A percentile compares a stretch with the other conserved stretches of the same genome.
These are phyloP conservation scores for Lanius collurio DNA, from an alignment of 2,113 vertebrate genomes.

Conservation along the genomic window DNA sequence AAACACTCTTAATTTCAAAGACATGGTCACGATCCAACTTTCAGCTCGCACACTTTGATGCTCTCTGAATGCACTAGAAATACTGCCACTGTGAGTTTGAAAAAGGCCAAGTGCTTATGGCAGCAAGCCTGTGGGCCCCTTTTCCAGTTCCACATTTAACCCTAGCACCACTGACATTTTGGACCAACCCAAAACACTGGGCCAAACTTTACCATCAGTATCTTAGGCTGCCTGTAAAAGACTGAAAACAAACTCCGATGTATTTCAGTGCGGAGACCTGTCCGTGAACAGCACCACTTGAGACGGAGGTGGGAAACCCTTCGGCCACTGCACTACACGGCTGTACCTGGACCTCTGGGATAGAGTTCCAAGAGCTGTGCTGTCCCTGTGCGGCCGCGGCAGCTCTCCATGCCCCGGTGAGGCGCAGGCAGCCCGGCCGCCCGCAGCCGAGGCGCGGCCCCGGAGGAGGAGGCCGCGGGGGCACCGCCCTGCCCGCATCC, in stretches of 20 bases:
- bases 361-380: not conserved
- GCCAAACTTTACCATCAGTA: not conserved
- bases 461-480: not conserved
- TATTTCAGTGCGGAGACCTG: not conserved
- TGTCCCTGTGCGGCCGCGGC: not conserved
- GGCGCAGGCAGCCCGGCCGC: not conserved
- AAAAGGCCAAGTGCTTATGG: not conserved
- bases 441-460: not conserved
- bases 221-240: not conserved
- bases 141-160: not conserved
- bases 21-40: not conserved
- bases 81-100: not conserved
- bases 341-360: not conserved
- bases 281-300: not conserved
- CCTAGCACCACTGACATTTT: rapidly evolving
- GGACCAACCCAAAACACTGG: not conserved
- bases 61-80: not conserved
- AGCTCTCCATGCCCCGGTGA: too few relatives aligned
- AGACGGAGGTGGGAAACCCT: not conserved
- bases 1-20: not conserved
- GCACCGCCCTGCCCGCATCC: not conserved
- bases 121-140: rapidly evolving
- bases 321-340: not conserved
- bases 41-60: not conserved
- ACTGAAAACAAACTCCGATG: not conserved